Evolutionary conservation across 2,888 invertebrate genomes (phyloP).

Genomic region (Stramonita haemastoma): DNA sequence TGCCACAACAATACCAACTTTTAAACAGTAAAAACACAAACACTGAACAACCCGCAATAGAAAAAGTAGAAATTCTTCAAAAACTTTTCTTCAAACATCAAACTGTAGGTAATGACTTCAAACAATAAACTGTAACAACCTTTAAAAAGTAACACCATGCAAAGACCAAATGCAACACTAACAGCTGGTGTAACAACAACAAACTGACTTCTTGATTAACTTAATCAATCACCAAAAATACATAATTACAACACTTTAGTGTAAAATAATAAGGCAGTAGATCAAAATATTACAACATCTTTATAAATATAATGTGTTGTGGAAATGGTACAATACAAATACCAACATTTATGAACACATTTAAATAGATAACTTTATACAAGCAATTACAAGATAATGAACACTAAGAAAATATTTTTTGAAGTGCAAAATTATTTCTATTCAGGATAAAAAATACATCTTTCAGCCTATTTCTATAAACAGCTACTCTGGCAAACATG

Average conservation of each 20-base stretch:
- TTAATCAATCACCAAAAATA: constrained; percentile 3
- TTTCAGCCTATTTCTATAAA: not conserved
- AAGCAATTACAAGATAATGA: constrained; percentile 16
- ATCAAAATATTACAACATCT: constrained; percentile 28
- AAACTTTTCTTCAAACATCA: constrained; percentile 34
- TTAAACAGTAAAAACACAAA: constrained; percentile 40
- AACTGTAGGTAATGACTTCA: constrained; percentile 27
- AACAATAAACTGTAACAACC: constrained; percentile 19
- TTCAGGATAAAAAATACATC: constrained; percentile 14
- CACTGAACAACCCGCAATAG: constrained; percentile 20
- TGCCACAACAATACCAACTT: constrained; percentile 49
- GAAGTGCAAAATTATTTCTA: constrained; percentile 5
- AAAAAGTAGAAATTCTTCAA: constrained; percentile 13
- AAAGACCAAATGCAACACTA: constrained; percentile 32
- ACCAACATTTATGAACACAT: constrained; percentile 6
- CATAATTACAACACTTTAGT: constrained; percentile 30
- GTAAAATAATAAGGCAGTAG: constrained; percentile 31
- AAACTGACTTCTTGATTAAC: constrained; percentile 22
- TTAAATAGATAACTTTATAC: constrained; percentile 18
- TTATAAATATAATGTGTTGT: constrained; percentile 15
- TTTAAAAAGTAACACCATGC: constrained; percentile 39
- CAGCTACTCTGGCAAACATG: not conserved
- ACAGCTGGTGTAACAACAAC: constrained; percentile 19
- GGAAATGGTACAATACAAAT: constrained; percentile 1
- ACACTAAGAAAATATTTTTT: constrained; percentile 20